Evolutionary conservation across 92 coral and sea anemone genomes (phyloP), one percentile per base, ranked within the genome.

Genomic region (Hydrozoanthus gracilis): DNA sequence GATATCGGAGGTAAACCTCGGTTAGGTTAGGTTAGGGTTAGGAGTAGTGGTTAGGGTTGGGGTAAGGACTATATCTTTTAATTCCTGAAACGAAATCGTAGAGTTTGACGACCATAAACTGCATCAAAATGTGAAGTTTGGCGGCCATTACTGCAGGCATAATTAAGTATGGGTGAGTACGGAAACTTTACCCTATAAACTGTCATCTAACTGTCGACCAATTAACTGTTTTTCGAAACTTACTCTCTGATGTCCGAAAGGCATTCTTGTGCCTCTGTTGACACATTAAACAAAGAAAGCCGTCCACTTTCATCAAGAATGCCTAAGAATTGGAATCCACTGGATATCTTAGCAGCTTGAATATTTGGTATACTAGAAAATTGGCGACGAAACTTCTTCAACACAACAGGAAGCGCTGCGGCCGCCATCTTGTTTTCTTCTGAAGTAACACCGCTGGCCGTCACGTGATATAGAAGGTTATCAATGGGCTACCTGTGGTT

Each of bases 371-470:
- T 48, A 20, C 17, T 65, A 54, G 46, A 80, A 80, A 65, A 17
- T 5, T 52, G 58, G 11, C 73, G 73, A 58, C 44, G 85, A 70
- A 94, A 92, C 73, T 94, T 94, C 83, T 94, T 94, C 87, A 94
- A 78, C n/a, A 92, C 92, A 15, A 94, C 98, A 52, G 94, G 92
- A 88, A 92, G 86, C 14, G 87, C 79, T 47, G 82, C 78, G 66
- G 90, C 92, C 94, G 98, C 98, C 98, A 94, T 94, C 87, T 94
- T 90, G 92, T 49, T 66, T 47, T 80, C 73, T 49, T 66, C 10
- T 65, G 60, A 65, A 14, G 35, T 66, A 35, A 2, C 4, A 4
- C 85, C 85, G 85, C 85, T 80, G 85, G 56, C 35, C 85, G 51
- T 10, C 18, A 27, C 39, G 39, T 27, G 39, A 27, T 27, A 27